A percentile compares a stretch with the other conserved stretches of the same genome.
Conservation (phyloP, 1,140 invertebrate genomes). For the Drosophila fuyamai region DNA sequence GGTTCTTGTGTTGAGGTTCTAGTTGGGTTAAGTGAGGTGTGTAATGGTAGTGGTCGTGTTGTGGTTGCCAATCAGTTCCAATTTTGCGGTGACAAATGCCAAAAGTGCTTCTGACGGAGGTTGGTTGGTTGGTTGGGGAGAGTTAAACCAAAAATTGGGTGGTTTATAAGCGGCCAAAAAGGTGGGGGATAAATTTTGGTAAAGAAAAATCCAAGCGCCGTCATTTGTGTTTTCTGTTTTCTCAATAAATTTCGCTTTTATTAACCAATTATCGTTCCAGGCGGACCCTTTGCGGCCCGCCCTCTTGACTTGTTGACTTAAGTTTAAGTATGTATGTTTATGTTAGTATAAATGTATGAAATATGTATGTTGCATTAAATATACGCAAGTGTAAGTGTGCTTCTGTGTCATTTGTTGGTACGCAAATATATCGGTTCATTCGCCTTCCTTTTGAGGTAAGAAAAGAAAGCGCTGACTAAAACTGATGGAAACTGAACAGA, state of each 20-base stretch:
- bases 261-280: slow-evolving; percentile 75
- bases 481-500: slow-evolving; percentile 58
- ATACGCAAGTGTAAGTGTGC: slow-evolving; percentile 60
- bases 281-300: slow-evolving; percentile 39
- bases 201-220: slow-evolving; percentile 71
- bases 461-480: slow-evolving; percentile 33
- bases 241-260: slow-evolving; percentile 74
- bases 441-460: slow-evolving; percentile 38
- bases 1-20: slow-evolving; percentile 19
- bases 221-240: slow-evolving; percentile 59
- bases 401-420: slow-evolving; percentile 61
- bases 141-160: slow-evolving; percentile 37
- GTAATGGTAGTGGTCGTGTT: slow-evolving; percentile 31
- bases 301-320: slow-evolving; percentile 73
- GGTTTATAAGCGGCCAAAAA: slow-evolving; percentile 50
- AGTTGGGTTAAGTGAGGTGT: slow-evolving; percentile 52
- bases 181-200: slow-evolving; percentile 56
- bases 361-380: slow-evolving; percentile 69
- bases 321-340: slow-evolving; percentile 58
- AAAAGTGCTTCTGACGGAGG: slow-evolving; percentile 40
- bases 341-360: slow-evolving; percentile 82
- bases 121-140: slow-evolving; percentile 25
- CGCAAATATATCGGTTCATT: slow-evolving; percentile 53
- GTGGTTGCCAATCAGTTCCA: slow-evolving; percentile 60
- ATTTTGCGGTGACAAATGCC: slow-evolving; percentile 56